Conservation (phyloP, 2,797 vertebrate species). For the Simalia tracyae region DNA sequence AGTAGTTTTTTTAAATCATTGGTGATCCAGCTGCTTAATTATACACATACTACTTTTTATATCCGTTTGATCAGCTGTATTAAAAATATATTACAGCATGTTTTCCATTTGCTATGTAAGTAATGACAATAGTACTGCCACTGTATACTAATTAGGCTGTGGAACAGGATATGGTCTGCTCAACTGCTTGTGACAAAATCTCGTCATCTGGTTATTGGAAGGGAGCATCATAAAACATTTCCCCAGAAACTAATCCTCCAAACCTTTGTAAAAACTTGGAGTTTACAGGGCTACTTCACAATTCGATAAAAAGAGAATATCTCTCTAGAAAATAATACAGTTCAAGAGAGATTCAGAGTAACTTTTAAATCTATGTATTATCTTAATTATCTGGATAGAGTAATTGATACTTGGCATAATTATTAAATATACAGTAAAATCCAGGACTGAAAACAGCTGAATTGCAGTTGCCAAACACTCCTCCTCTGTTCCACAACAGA, state of each 20-base stretch:
- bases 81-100: background rate
- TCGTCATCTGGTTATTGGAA: background rate
- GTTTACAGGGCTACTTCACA: background rate
- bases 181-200: background rate
- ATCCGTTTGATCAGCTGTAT: fast-evolving
- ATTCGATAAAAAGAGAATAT: slow-evolving; percentile 9
- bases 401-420: background rate
- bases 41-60: slow-evolving; percentile 24
- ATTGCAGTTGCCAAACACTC: background rate
- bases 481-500: background rate
- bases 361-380: background rate
- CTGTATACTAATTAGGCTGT: background rate
- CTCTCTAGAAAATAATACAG: slow-evolving; percentile 10
- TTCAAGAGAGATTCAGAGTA: background rate
- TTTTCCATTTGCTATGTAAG: slow-evolving; percentile 8
- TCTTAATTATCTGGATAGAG: background rate
- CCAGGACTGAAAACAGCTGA: background rate
- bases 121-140: fast-evolving
- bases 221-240: background rate
- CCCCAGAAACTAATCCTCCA: background rate
- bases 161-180: background rate
- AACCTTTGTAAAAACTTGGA: background rate
- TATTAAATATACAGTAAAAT: background rate
- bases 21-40: slow-evolving; percentile 26
- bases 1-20: slow-evolving; percentile 37